Conservation (phyloP, 1,140 invertebrate genomes). For the Lepidostoma basale region DNA sequence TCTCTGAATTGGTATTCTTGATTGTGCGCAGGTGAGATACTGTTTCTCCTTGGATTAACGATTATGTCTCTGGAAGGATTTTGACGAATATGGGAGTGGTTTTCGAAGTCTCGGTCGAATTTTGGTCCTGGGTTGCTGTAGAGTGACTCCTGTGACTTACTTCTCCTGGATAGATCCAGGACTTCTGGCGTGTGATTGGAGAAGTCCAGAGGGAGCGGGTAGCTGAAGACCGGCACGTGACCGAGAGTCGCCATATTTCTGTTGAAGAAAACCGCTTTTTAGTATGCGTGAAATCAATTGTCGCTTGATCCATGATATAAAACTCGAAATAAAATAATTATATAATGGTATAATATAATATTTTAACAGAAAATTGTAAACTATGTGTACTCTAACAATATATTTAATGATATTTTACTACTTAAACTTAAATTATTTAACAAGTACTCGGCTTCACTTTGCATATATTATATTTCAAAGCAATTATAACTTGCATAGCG, state of each 20-base stretch:
- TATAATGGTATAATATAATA: too few species aligned
- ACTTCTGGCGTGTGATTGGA: conserved; percentile 38
- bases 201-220: conserved; percentile 30
- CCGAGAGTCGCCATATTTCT: conserved; percentile 22
- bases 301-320: too few species aligned
- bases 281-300: not conserved
- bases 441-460: too few species aligned
- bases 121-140: not conserved
- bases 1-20: not conserved
- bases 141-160: not conserved
- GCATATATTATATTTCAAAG: too few species aligned
- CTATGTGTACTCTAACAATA: too few species aligned
- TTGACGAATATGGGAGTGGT: not conserved
- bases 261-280: not conserved
- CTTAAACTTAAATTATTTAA: too few species aligned
- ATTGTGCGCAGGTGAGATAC: not conserved
- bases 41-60: not conserved
- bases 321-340: too few species aligned
- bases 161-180: conserved; percentile 50
- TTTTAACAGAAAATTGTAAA: too few species aligned
- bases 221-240: not conserved
- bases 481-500: too few species aligned
- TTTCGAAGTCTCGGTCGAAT: not conserved
- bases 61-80: not conserved
- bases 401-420: too few species aligned